These are phyloP conservation scores for Drosophila bipectinata DNA, from an alignment of 1,140 invertebrate species.

Conservation along the genomic window DNA sequence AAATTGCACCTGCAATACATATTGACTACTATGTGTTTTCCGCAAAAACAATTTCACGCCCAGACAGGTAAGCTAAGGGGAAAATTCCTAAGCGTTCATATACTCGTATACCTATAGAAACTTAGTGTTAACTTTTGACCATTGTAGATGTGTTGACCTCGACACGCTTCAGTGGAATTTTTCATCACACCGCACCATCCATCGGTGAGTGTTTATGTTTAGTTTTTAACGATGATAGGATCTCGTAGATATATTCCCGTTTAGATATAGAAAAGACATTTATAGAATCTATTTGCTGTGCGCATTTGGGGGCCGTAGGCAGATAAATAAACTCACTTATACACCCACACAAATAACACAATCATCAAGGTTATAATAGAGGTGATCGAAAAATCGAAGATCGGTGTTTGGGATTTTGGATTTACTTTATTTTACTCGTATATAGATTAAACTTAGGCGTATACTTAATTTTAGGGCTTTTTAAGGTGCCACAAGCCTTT, in stretches of 20 bases:
- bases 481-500: constrained; percentile 53
- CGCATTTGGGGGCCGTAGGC: constrained; percentile 19
- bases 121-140: constrained; percentile 28
- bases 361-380: constrained; percentile 65
- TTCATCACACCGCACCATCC: constrained; percentile 43
- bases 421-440: constrained; percentile 67
- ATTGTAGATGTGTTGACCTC: constrained; percentile 56
- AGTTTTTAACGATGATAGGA: constrained; percentile 28
- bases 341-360: constrained; percentile 65
- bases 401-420: constrained; percentile 34
- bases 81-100: constrained; percentile 10
- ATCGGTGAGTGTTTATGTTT: constrained; percentile 48
- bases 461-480: constrained; percentile 74
- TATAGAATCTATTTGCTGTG: constrained; percentile 24
- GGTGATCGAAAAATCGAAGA: constrained; percentile 46
- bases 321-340: constrained; percentile 58
- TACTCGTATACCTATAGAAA: constrained; percentile 8
- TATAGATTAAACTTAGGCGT: constrained; percentile 76
- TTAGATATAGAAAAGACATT: constrained; percentile 41
- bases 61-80: constrained; percentile 22
- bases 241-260: constrained; percentile 19
- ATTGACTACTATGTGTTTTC: background rate
- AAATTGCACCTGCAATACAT: constrained; percentile 35
- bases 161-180: constrained; percentile 64
- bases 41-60: constrained; percentile 32